Conservation (phyloP, 1,140 invertebrate species). For the Eufriesea mexicana region DNA sequence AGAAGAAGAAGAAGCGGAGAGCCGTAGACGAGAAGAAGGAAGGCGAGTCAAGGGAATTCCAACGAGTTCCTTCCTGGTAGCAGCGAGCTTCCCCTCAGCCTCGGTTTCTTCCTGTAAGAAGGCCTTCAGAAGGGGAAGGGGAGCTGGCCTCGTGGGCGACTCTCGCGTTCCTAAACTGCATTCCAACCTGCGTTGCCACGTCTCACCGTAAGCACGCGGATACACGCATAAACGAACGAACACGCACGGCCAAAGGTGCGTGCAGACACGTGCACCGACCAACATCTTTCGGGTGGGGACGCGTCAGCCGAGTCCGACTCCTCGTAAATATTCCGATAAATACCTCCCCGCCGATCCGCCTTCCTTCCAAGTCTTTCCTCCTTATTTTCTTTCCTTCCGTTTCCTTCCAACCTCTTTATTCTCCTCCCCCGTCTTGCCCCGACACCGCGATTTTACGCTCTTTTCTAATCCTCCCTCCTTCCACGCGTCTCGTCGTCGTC, state of each 20-base stretch:
- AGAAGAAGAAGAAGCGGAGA: neutral
- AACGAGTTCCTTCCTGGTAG: slow-evolving; percentile 74
- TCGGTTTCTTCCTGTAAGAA: slow-evolving; percentile 63
- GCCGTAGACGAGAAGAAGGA: slow-evolving; percentile 35
- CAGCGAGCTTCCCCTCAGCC: slow-evolving; percentile 65
- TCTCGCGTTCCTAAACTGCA: slow-evolving; percentile 73
- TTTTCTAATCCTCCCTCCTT: too few relatives aligned
- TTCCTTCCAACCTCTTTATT: neutral
- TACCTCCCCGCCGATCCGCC: neutral
- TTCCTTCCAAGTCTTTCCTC: neutral
- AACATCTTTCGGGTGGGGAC: slow-evolving; percentile 29
- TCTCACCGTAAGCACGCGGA: slow-evolving; percentile 64
- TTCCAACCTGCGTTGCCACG: slow-evolving; percentile 73
- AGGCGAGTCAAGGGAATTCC: slow-evolving; percentile 56
- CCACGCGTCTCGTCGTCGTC: too few relatives aligned
- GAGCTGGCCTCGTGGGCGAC: slow-evolving; percentile 58
- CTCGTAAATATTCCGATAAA: slow-evolving; percentile 61
- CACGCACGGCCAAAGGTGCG: neutral
- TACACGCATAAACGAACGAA: slow-evolving; percentile 20
- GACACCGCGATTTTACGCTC: too few relatives aligned
- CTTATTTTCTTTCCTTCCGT: slow-evolving; percentile 1
- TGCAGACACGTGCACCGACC: neutral
- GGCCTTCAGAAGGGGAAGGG: slow-evolving; percentile 51
- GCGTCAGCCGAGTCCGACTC: slow-evolving; percentile 30
- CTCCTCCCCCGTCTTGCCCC: too few relatives aligned